Percentiles rank a stretch among this genome's conserved stretches.
Conservation (phyloP, 2,113 vertebrate genomes). For the Condylura cristata region DNA sequence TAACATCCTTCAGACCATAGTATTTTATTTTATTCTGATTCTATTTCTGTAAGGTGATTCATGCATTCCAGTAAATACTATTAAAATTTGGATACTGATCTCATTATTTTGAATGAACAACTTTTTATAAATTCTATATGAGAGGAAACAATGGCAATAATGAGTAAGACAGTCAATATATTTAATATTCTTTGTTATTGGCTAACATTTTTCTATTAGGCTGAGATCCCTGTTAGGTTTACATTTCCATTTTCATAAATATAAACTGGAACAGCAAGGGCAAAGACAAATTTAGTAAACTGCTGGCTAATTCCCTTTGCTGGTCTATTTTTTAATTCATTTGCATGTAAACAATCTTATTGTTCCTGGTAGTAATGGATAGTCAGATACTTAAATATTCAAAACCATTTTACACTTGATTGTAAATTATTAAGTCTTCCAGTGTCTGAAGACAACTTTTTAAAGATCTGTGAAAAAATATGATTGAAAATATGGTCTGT, state of each 20-base stretch:
- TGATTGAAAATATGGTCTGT: not conserved
- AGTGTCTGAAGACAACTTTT: conserved; percentile 43
- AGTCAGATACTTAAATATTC: conserved; percentile 32
- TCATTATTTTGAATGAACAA: not conserved
- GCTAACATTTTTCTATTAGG: not conserved
- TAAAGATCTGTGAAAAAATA: not conserved
- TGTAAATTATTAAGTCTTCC: not conserved
- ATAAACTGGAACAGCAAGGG: not conserved
- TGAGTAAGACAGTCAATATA: not conserved
- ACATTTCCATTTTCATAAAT: not conserved
- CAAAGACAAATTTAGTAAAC: not conserved
- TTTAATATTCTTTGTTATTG: not conserved
- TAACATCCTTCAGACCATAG: conserved; percentile 7
- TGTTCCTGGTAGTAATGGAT: not conserved
- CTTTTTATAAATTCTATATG: not conserved
- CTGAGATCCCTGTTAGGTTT: not conserved
- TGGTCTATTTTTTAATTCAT: not conserved
- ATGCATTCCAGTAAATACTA: not conserved
- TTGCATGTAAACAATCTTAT: not conserved
- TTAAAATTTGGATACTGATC: not conserved
- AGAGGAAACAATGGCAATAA: not conserved
- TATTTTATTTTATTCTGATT: not conserved
- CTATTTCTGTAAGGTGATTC: not conserved
- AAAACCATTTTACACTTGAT: conserved; percentile 21
- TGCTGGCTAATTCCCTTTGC: not conserved